Conservation (phyloP, 2,888 invertebrate species). For the Drosophila antonietae region DNA sequence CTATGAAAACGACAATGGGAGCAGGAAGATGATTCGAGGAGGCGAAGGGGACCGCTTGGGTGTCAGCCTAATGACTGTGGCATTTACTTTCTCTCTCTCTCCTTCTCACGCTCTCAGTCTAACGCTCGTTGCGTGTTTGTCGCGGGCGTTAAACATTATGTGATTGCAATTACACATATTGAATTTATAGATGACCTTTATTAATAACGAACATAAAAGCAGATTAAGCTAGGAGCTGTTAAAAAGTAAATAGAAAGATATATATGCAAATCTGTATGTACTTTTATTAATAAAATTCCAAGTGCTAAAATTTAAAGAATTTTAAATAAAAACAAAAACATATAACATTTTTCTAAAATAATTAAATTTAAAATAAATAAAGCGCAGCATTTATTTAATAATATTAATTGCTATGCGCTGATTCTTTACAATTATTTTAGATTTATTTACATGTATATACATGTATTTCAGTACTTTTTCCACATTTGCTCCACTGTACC, state of each 20-base stretch:
- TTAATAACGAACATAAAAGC: slow-evolving; percentile 15
- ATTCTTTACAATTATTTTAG: neutral
- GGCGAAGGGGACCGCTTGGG: neutral
- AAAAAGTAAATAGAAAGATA: neutral
- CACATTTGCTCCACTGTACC: slow-evolving; percentile 33
- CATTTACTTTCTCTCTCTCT: slow-evolving; percentile 40
- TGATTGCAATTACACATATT: slow-evolving; percentile 67
- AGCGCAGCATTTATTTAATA: too few species aligned
- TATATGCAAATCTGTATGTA: neutral
- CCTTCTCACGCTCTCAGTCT: neutral
- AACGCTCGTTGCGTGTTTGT: slow-evolving; percentile 39
- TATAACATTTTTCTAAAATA: neutral
- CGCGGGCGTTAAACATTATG: slow-evolving; percentile 52
- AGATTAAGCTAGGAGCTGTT: neutral
- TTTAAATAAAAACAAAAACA: too few species aligned
- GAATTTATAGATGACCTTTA: slow-evolving; percentile 31
- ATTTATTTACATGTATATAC: neutral
- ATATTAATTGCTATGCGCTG: too few species aligned
- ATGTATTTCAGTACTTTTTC: neutral
- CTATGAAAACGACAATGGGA: slow-evolving; percentile 7
- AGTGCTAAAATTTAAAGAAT: too few species aligned
- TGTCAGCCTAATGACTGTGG: slow-evolving; percentile 66
- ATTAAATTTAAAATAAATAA: too few species aligned
- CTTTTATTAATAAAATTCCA: neutral
- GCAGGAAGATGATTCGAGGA: slow-evolving; percentile 2